Evolutionary conservation across 1,140 invertebrate species (phyloP).

Genomic region (Odontomachus brunneus): DNA sequence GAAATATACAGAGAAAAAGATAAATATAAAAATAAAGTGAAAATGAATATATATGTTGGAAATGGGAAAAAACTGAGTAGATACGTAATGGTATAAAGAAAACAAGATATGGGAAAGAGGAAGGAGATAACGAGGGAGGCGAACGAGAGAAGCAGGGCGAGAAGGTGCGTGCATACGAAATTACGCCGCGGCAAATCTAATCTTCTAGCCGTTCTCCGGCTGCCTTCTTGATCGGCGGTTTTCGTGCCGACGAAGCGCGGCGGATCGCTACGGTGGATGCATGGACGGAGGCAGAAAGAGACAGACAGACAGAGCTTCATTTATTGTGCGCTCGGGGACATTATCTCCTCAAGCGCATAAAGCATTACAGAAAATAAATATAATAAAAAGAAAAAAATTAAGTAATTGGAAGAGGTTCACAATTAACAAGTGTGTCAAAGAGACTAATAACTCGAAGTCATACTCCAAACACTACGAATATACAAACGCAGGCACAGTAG

Average conservation of each 20-base stretch:
- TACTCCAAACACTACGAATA: too few species aligned
- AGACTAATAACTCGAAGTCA: too few species aligned
- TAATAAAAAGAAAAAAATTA: too few species aligned
- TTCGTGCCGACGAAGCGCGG: constrained; percentile 44
- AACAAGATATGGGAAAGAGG: constrained; percentile 29
- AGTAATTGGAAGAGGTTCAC: too few species aligned
- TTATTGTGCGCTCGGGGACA: too few species aligned
- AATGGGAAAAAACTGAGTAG: not conserved
- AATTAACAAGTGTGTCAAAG: too few species aligned
- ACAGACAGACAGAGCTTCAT: too few species aligned
- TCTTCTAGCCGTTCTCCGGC: constrained; percentile 44
- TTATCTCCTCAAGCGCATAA: too few species aligned
- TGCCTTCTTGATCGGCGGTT: constrained; percentile 26
- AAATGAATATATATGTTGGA: not conserved
- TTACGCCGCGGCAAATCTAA: constrained; percentile 61
- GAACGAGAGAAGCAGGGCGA: not conserved
- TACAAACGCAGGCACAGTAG: too few species aligned
- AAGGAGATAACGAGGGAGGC: not conserved
- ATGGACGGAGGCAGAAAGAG: not conserved
- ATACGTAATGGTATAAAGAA: not conserved
- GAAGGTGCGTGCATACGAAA: constrained; percentile 59
- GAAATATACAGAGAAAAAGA: too few species aligned
- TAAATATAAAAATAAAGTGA: too few species aligned
- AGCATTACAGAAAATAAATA: too few species aligned
- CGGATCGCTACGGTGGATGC: constrained; percentile 26